phyloP scores from a whole-genome alignment of 2,113 vertebrate species.

The Lathamus discolor region DNA sequence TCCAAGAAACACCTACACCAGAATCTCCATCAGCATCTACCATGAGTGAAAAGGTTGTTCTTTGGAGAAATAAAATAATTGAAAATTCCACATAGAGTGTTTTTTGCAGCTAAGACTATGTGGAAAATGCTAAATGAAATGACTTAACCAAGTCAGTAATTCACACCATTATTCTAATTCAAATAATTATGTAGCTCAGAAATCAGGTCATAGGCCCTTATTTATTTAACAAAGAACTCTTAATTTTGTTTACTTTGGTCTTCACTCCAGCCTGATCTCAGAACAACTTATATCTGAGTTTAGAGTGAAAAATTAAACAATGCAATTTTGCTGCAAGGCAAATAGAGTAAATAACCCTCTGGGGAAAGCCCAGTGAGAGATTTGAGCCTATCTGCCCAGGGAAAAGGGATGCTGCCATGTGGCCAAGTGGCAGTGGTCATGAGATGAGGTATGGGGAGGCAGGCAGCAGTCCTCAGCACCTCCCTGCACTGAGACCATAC shows the following conservation, averaged over 20 bases:
- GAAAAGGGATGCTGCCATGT: not conserved
- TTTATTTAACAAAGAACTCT: not conserved
- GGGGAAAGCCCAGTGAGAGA: not conserved
- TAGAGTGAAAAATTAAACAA: not conserved
- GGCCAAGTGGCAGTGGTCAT: accelerated
- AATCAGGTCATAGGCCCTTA: not conserved
- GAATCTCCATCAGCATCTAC: not conserved
- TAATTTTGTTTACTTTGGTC: not conserved
- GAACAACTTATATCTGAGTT: not conserved
- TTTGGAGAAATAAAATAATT: not conserved
- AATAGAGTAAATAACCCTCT: not conserved
- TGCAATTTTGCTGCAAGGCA: not conserved
- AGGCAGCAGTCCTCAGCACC: not conserved
- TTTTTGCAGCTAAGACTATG: not conserved
- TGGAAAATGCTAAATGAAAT: not conserved
- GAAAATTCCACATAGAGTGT: not conserved
- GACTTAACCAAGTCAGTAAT: not conserved
- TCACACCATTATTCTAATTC: not conserved
- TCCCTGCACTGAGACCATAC: not conserved
- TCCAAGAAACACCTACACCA: not conserved
- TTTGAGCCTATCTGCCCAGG: not conserved
- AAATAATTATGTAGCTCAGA: not conserved
- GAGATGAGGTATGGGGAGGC: not conserved
- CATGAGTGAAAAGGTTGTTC: not conserved
- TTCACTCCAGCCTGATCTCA: not conserved